A percentile compares a stretch with the other conserved stretches of the same genome.
Evolutionary conservation across 2,888 invertebrate genomes (phyloP).

Genomic region (Drosophila fulvimacula): DNA sequence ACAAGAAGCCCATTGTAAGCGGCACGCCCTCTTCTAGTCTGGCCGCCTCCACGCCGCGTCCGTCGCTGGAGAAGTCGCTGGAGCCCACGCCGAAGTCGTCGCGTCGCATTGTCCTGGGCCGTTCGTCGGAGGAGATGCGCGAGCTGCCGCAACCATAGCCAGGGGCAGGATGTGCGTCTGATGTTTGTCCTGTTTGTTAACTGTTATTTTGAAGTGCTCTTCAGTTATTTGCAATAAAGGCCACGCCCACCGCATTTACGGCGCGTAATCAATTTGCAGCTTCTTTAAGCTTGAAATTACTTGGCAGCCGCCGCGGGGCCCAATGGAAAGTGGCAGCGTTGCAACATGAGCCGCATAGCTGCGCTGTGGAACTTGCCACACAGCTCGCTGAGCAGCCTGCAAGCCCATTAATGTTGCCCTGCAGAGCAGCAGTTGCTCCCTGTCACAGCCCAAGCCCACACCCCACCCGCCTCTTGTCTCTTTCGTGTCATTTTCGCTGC

Average conservation of each 20-base stretch:
- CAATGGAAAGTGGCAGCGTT: background rate
- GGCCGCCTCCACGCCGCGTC: constrained; percentile 61
- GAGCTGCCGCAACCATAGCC: constrained; percentile 51
- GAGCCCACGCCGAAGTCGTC: constrained; percentile 66
- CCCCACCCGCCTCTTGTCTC: background rate
- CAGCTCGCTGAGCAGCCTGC: constrained; percentile 53
- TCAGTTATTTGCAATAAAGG: constrained; percentile 40
- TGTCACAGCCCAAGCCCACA: background rate
- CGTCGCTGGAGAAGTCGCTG: constrained; percentile 65
- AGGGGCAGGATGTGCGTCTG: constrained; percentile 32
- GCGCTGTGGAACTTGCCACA: constrained; percentile 56
- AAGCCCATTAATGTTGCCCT: constrained; percentile 23
- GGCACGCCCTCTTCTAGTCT: constrained; percentile 67
- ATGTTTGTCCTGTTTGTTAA: constrained; percentile 13
- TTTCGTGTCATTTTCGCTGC: constrained; percentile 33
- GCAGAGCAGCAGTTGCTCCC: background rate
- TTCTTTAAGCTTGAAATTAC: constrained; percentile 76
- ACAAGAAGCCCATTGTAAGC: constrained; percentile 72
- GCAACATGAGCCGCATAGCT: constrained; percentile 47
- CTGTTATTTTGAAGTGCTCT: constrained; percentile 12
- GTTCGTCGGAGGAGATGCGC: constrained; percentile 68
- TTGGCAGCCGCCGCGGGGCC: constrained; percentile 57
- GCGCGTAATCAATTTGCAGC: constrained; percentile 67
- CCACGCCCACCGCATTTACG: constrained; percentile 33
- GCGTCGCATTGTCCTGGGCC: constrained; percentile 54